Percentiles rank a stretch among this genome's conserved stretches.
phyloP scores from a whole-genome alignment of 2,888 invertebrate species.

The Polyploca ridens region DNA sequence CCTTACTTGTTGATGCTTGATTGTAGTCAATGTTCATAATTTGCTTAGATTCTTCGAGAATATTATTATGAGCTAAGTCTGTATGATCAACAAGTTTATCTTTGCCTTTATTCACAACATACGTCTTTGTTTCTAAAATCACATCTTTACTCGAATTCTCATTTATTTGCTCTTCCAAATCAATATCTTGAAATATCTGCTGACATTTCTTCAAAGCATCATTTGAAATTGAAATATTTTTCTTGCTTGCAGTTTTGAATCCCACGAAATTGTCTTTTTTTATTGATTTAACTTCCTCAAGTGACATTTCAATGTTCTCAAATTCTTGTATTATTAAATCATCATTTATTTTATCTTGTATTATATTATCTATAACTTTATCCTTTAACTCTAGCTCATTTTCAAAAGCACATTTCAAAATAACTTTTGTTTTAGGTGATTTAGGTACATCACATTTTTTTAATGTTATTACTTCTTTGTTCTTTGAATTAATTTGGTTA shows the following conservation, averaged over 20 bases:
- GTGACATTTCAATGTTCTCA: slow-evolving; percentile 49
- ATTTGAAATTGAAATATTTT: slow-evolving; percentile 46
- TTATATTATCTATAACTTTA: slow-evolving; percentile 25
- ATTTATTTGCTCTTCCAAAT: slow-evolving; percentile 13
- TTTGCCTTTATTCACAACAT: slow-evolving; percentile 8
- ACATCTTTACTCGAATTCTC: neutral
- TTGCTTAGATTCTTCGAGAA: neutral
- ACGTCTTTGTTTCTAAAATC: neutral
- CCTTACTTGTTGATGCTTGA: slow-evolving; percentile 13
- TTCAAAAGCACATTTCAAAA: slow-evolving; percentile 10
- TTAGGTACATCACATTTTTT: neutral
- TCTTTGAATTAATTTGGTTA: neutral
- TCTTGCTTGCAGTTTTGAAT: slow-evolving; percentile 61
- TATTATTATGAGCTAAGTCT: neutral
- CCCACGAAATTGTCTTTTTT: slow-evolving; percentile 28
- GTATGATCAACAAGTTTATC: neutral
- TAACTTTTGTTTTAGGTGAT: slow-evolving; percentile 18
- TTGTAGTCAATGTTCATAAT: neutral
- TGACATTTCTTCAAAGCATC: slow-evolving; percentile 35
- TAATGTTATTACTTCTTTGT: neutral
- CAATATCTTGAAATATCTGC: slow-evolving; percentile 42
- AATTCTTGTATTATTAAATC: slow-evolving; percentile 50
- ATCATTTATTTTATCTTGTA: slow-evolving; percentile 42
- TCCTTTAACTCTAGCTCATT: slow-evolving; percentile 7
- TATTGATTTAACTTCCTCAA: slow-evolving; percentile 25